Evolutionary conservation across 2,797 vertebrate genomes (phyloP), one percentile per base, ranked within the genome.

Genomic region (Sebastes minor): DNA sequence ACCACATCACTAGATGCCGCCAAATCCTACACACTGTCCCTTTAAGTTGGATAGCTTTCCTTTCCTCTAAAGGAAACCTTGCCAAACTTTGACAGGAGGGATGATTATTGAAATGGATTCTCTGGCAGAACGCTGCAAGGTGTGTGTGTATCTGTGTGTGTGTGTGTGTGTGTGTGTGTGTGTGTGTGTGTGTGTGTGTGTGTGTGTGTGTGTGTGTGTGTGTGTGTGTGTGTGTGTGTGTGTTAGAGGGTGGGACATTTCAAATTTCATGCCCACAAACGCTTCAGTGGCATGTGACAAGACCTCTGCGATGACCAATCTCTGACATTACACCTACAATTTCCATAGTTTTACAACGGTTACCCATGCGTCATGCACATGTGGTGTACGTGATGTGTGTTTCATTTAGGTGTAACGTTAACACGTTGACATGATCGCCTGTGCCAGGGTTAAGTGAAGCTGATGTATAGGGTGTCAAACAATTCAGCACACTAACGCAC

Each of bases 51-150:
- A 75, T 71, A 70, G 52, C 30, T 35, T 66, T 42, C 32, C 71
- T 69, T 63, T 81, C 8, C 71, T 56, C 63, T 57, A 65, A 83
- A 59, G 69, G 83, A 64, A 88, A 74, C 57, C 78, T 83, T 87
- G 46, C 49, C 85, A 69, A 77, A 92, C 76, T 86, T 87, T 84
- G 74, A 84, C 77, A 86, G 60, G 10, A 77, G 56, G 30, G 52
- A 91, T 90, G 82, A 78, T 91, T 89, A 89, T 74, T 91, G 82
- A 91, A 92, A 93, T 84, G 53, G 78, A 62, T 66, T 79, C 38
- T 65, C 55, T 74, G 53, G 68, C 56, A 49, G 46, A 60, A 71
- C 35, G 46, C 68, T 72, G 64, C 6, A 72, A 65, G 7, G 49
- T 76, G 35, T 82, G 38, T 35, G 42, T 71, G 28, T 69, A 20